Percentiles rank a stretch among this genome's conserved stretches.
Evolutionary conservation across 2,888 invertebrate species (phyloP).

Genomic region (Pimpla rufipes): DNA sequence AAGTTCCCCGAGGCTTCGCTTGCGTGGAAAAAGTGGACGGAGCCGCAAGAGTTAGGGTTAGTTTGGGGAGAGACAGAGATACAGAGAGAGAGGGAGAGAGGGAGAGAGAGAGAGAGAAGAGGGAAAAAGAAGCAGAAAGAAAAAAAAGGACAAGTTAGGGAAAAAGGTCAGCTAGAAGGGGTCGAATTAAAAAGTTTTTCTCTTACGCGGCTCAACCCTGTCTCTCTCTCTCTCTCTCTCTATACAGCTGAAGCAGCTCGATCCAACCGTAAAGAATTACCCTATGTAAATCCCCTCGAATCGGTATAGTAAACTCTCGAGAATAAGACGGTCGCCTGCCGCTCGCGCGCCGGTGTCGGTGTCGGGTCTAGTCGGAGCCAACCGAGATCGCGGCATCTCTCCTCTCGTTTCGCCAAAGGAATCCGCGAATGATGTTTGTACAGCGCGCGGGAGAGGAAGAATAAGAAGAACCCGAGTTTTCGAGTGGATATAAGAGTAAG

Average conservation of each 20-base stretch:
- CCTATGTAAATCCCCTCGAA: conserved; percentile 80
- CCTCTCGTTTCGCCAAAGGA: conserved; percentile 72
- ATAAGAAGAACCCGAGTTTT: conserved; percentile 55
- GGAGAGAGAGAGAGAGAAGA: not conserved
- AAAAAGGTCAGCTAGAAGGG: conserved; percentile 44
- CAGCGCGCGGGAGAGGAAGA: conserved; percentile 49
- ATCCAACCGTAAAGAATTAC: conserved; percentile 75
- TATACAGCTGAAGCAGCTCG: conserved; percentile 52
- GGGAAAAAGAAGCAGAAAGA: not conserved
- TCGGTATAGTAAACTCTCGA: conserved; percentile 77
- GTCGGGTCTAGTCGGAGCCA: conserved; percentile 5
- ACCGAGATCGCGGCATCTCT: conserved; percentile 69
- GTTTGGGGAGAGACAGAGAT: conserved; percentile 28
- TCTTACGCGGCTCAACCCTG: conserved; percentile 65
- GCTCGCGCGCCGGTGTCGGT: not conserved
- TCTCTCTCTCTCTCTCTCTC: conserved; percentile 4
- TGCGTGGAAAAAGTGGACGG: conserved; percentile 22
- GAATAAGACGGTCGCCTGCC: conserved; percentile 61
- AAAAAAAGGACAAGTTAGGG: conserved; percentile 5
- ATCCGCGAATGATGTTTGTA: conserved; percentile 79
- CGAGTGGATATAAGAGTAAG: conserved; percentile 58
- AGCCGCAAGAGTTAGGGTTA: conserved; percentile 58
- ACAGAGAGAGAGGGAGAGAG: not conserved
- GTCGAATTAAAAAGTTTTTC: conserved; percentile 74
- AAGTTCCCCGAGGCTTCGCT: conserved; percentile 22